A percentile compares a stretch with the other conserved stretches of the same genome.
These are phyloP conservation scores for Calyptomena viridis DNA, from an alignment of 2,113 vertebrate species.

Conservation along the genomic window DNA sequence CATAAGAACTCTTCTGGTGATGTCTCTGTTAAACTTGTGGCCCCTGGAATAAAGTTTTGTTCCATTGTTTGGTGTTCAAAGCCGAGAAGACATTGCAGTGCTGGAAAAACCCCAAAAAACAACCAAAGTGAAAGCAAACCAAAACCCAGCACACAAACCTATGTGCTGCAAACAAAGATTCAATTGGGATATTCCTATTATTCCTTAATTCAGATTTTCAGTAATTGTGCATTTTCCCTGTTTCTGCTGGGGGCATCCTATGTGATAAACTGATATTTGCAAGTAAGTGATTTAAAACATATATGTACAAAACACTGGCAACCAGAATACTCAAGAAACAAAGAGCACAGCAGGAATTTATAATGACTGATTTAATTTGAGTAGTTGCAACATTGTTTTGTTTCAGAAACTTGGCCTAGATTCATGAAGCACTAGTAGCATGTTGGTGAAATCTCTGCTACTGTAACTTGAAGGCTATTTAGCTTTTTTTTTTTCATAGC, in stretches of 20 bases:
- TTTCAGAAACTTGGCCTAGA: background rate
- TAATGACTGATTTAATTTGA: background rate
- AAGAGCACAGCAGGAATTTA: background rate
- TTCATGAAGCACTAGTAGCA: background rate
- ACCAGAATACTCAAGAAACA: background rate
- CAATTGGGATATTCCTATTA: background rate
- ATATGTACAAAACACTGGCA: fast-evolving
- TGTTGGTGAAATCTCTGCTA: background rate
- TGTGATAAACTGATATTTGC: background rate
- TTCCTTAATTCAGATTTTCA: background rate
- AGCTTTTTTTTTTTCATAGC: background rate
- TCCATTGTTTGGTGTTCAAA: background rate
- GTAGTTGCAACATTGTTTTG: background rate
- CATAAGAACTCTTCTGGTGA: background rate
- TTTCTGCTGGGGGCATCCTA: background rate
- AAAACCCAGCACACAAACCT: background rate
- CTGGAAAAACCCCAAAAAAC: too few species aligned
- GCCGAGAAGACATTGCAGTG: background rate
- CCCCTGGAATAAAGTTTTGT: background rate
- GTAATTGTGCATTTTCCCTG: background rate
- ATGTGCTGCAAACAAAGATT: background rate
- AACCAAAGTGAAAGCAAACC: background rate
- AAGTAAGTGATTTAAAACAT: background rate
- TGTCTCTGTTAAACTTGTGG: background rate
- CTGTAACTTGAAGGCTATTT: background rate